Evolutionary conservation across 2,888 invertebrate genomes (phyloP).

Genomic region (Leptopterna dolabrata): DNA sequence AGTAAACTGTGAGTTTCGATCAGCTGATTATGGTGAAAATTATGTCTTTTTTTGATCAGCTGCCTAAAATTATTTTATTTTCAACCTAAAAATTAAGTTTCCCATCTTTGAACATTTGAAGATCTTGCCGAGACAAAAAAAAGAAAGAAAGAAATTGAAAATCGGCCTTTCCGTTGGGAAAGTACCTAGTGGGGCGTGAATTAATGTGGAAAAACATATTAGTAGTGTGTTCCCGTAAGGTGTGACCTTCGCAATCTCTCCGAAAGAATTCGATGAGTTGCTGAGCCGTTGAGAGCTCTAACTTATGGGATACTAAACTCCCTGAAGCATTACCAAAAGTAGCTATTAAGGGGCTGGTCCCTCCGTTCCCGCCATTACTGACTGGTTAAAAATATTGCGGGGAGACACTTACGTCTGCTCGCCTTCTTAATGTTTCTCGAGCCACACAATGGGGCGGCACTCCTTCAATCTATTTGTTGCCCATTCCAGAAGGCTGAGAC

Average conservation of each 20-base stretch:
- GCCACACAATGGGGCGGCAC: slow-evolving; percentile 7
- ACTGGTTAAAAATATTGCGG: slow-evolving; percentile 11
- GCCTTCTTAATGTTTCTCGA: slow-evolving; percentile 2
- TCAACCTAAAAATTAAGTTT: too few relatives aligned
- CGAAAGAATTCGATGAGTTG: not conserved
- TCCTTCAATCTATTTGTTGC: slow-evolving; percentile 11
- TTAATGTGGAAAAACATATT: too few relatives aligned
- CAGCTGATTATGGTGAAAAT: too few relatives aligned
- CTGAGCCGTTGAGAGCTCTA: not conserved
- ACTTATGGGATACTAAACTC: slow-evolving; percentile 3
- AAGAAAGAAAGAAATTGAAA: too few relatives aligned
- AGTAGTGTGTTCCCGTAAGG: too few relatives aligned
- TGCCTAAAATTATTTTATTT: too few relatives aligned
- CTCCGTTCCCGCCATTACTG: not conserved
- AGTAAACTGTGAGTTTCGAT: too few relatives aligned
- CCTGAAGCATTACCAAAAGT: slow-evolving; percentile 8
- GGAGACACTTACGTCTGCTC: slow-evolving; percentile 1
- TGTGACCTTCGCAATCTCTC: not conserved
- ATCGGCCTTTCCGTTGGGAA: too few relatives aligned
- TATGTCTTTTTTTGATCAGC: too few relatives aligned
- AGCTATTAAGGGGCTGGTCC: not conserved
- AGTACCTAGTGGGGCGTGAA: too few relatives aligned
- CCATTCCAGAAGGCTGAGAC: not conserved
- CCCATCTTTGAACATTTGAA: too few relatives aligned
- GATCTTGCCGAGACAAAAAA: too few relatives aligned